A percentile compares a stretch with the other conserved stretches of the same genome.
Evolutionary conservation across 2,888 invertebrate species (phyloP).

Genomic region (Copidosoma aretas): DNA sequence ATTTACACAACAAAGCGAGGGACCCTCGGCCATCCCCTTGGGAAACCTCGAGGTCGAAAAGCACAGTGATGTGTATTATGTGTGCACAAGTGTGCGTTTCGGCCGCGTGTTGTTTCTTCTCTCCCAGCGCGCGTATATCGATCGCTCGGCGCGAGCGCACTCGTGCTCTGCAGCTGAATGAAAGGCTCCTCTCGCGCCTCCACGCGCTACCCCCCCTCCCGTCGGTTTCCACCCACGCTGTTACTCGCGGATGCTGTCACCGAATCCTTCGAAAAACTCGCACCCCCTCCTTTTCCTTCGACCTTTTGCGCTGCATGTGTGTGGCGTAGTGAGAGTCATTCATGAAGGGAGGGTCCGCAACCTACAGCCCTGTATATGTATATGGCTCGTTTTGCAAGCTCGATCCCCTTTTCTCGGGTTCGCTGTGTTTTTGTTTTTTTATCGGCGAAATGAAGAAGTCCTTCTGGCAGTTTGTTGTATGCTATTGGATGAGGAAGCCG

Average conservation of each 20-base stretch:
- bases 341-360: slow-evolving; percentile 1
- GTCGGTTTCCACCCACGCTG: slow-evolving; percentile 1
- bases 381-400: too few species aligned
- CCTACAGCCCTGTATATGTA: too few species aligned
- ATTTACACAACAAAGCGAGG: too few species aligned
- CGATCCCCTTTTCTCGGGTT: too few species aligned
- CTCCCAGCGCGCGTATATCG: slow-evolving; percentile 48
- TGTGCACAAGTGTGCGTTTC: too few species aligned
- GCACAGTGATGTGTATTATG: neutral
- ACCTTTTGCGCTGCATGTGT: neutral
- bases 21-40: neutral
- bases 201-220: slow-evolving; percentile 39
- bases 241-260: slow-evolving; percentile 12
- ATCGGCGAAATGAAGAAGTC: too few species aligned
- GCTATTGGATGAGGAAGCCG: too few species aligned
- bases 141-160: slow-evolving; percentile 49
- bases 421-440: too few species aligned
- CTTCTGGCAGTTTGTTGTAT: too few species aligned
- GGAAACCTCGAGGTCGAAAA: neutral
- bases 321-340: neutral
- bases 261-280: slow-evolving; percentile 15
- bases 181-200: slow-evolving; percentile 50
- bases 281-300: neutral
- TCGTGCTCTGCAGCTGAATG: slow-evolving; percentile 53
- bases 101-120: too few species aligned